phyloP scores from a whole-genome alignment of 1,140 invertebrate species.

The Heliconius nattereri region DNA sequence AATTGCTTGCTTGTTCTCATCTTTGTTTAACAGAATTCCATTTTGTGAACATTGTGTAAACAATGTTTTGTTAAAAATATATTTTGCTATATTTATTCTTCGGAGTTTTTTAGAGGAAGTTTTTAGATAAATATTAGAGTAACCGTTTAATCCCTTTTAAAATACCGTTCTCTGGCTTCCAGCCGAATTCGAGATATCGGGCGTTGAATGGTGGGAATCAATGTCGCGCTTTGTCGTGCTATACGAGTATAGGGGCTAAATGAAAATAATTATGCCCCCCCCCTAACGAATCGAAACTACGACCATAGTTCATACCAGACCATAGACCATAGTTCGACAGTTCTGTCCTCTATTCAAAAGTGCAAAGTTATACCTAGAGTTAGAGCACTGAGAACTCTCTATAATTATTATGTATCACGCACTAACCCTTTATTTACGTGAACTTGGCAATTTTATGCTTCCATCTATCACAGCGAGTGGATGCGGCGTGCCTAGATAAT shows the following conservation, averaged over 20 bases:
- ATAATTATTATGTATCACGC: constrained; percentile 46
- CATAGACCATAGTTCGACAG: no score
- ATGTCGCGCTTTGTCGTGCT: no score
- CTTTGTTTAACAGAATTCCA: constrained; percentile 6
- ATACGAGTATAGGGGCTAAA: no score
- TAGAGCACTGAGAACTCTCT: background rate
- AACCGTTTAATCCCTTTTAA: no score
- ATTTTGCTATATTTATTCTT: background rate
- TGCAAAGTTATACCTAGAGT: background rate
- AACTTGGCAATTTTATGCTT: constrained; percentile 39
- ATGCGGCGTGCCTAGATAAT: constrained; percentile 42
- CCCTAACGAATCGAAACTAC: no score
- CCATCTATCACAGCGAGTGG: constrained; percentile 30
- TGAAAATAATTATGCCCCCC: no score
- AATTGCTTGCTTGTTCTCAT: background rate
- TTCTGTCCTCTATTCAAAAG: background rate
- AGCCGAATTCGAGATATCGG: no score
- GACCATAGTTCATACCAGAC: no score
- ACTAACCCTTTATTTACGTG: constrained; percentile 40
- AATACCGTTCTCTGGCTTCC: no score
- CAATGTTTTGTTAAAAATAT: background rate
- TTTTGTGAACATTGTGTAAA: background rate
- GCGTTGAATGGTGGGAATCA: no score
- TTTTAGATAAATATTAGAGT: background rate
- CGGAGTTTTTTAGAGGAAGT: background rate